These are phyloP conservation scores for Ophion costatus DNA, from an alignment of 2,888 invertebrate genomes.

Conservation along the genomic window DNA sequence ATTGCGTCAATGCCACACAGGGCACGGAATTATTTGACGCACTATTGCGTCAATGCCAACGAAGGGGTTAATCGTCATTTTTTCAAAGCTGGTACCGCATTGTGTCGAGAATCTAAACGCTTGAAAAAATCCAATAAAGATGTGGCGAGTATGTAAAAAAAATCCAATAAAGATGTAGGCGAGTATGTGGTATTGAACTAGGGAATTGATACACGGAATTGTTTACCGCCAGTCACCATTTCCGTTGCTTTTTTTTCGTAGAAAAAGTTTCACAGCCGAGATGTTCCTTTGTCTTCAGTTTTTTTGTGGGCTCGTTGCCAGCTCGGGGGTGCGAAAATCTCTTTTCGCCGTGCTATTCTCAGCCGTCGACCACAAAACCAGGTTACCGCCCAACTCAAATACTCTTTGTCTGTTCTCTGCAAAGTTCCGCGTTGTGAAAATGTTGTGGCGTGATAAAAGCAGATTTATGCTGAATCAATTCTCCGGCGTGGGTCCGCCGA, in stretches of 20 bases:
- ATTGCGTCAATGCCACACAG: too few species aligned
- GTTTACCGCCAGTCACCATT: constrained; percentile 41
- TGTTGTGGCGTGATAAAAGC: background rate
- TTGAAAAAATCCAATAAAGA: background rate
- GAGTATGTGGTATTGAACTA: background rate
- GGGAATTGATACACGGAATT: constrained; percentile 1
- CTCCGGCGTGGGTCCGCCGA: background rate
- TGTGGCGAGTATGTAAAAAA: background rate
- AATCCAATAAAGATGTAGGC: background rate
- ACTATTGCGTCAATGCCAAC: too few species aligned
- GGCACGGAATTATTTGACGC: too few species aligned
- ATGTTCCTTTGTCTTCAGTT: constrained; percentile 70
- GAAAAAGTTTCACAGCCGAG: constrained; percentile 50
- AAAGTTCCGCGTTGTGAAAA: constrained; percentile 16
- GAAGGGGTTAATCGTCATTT: background rate
- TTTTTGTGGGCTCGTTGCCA: constrained; percentile 76
- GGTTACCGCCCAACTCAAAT: constrained; percentile 19
- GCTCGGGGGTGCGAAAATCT: constrained; percentile 73
- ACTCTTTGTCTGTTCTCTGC: constrained; percentile 31
- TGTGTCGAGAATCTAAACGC: background rate
- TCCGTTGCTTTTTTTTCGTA: constrained; percentile 55
- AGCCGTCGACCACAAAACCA: constrained; percentile 30
- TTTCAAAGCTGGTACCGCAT: background rate
- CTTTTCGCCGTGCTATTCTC: constrained; percentile 70
- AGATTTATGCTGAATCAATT: constrained; percentile 16